Evolutionary conservation across 2,113 vertebrate genomes (phyloP).

Genomic region (Dicaeum eximium): DNA sequence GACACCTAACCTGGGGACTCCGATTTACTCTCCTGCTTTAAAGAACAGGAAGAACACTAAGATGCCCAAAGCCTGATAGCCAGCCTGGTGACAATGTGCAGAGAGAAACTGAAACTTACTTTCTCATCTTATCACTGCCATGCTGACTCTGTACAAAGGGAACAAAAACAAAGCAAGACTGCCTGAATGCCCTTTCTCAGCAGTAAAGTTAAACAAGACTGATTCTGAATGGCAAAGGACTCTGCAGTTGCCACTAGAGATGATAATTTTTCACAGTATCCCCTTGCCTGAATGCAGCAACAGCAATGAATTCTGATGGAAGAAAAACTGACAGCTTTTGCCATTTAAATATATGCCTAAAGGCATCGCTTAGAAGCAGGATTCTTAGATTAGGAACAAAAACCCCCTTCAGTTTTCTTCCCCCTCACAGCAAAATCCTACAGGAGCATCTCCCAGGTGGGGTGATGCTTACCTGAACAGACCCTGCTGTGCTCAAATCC

Average conservation of each 20-base stretch:
- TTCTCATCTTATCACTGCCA: background rate
- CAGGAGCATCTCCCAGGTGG: background rate
- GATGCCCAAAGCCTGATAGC: background rate
- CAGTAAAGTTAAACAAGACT: background rate
- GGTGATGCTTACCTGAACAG: background rate
- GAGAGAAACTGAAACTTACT: background rate
- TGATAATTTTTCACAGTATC: background rate
- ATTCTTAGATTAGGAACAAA: background rate
- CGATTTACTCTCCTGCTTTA: background rate
- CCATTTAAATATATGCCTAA: background rate
- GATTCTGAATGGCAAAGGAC: background rate
- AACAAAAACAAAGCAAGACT: background rate
- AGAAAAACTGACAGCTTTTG: conserved; percentile 6
- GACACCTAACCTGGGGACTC: background rate
- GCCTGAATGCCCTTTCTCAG: background rate
- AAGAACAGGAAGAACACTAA: background rate
- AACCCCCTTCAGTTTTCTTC: background rate
- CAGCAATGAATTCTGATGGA: background rate
- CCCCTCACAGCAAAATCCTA: background rate
- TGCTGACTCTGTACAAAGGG: background rate
- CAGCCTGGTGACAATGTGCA: background rate
- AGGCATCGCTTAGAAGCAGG: background rate
- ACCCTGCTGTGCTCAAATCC: background rate
- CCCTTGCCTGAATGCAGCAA: background rate
- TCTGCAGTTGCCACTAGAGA: background rate